A percentile compares a stretch with the other conserved stretches of the same genome.
These are phyloP conservation scores for Campoplex nolae DNA, from an alignment of 2,888 invertebrate genomes.

Conservation along the genomic window DNA sequence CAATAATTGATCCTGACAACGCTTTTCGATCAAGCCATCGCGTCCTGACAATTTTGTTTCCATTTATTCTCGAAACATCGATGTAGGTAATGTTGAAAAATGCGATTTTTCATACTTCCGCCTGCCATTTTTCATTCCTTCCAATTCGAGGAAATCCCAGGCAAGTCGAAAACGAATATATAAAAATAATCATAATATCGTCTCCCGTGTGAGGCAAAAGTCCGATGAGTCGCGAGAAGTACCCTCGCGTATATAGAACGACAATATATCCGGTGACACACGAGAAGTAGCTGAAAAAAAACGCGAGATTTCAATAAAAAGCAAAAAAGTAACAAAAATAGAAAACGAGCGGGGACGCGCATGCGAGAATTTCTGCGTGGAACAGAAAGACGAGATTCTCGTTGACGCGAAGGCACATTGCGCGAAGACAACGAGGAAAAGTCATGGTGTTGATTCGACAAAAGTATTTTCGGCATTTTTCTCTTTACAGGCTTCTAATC, in stretches of 20 bases:
- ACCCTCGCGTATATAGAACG: constrained; percentile 48
- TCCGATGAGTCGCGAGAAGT: constrained; percentile 18
- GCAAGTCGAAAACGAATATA: background rate
- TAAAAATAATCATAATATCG: background rate
- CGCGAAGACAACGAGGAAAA: background rate
- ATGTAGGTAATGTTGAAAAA: too few species aligned
- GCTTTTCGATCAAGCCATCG: too few species aligned
- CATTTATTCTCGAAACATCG: too few species aligned
- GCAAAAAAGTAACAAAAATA: background rate
- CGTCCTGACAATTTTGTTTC: too few species aligned
- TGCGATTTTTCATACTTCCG: too few species aligned
- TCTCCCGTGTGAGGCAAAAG: constrained; percentile 20
- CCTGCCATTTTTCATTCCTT: too few species aligned
- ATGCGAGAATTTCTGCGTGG: constrained; percentile 15
- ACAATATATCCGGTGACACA: constrained; percentile 46
- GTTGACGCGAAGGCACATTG: constrained; percentile 1
- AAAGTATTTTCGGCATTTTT: constrained; percentile 2
- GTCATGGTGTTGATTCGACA: constrained; percentile 9
- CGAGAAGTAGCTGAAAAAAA: constrained; percentile 45
- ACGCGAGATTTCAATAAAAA: constrained; percentile 19
- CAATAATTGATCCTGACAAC: too few species aligned
- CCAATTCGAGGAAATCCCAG: too few species aligned
- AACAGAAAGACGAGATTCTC: constrained; percentile 27
- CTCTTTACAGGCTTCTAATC: background rate
- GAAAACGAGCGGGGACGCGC: constrained; percentile 27